These are phyloP conservation scores for Otus scops DNA, from an alignment of 2,797 vertebrate species.

Conservation along the genomic window DNA sequence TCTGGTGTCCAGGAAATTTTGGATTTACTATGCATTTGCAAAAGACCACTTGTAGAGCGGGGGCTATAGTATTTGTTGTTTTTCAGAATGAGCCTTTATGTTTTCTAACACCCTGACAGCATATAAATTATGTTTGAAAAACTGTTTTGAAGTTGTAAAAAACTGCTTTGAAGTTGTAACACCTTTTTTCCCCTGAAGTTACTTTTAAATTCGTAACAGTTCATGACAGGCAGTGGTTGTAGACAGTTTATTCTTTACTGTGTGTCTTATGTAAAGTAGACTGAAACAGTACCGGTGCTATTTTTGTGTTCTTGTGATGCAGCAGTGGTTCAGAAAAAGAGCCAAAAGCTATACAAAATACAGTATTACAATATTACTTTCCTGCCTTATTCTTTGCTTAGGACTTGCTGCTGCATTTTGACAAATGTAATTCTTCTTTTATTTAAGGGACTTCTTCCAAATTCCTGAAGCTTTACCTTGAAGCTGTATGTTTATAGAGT, in stretches of 20 bases:
- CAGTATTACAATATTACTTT: background rate
- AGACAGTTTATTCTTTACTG: background rate
- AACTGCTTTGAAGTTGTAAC: background rate
- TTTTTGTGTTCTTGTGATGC: background rate
- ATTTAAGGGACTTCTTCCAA: background rate
- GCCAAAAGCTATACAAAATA: background rate
- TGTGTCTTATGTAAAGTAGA: background rate
- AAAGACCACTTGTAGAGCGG: accelerated
- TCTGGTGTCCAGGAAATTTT: background rate
- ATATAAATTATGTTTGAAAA: background rate
- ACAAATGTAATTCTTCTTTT: background rate
- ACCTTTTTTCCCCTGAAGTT: background rate
- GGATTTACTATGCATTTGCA: background rate
- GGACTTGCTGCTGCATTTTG: background rate
- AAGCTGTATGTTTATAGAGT: background rate
- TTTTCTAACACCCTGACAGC: background rate
- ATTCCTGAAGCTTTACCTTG: background rate
- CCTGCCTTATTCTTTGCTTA: background rate
- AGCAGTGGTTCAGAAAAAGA: background rate
- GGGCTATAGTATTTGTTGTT: background rate
- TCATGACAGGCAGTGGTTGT: background rate
- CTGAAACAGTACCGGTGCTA: background rate
- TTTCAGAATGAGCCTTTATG: background rate
- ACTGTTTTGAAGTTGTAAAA: background rate
- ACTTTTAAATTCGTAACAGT: background rate